A percentile compares a stretch with the other conserved stretches of the same genome.
Conservation (phyloP, 2,888 invertebrate species). For the Coremacera marginata region DNA sequence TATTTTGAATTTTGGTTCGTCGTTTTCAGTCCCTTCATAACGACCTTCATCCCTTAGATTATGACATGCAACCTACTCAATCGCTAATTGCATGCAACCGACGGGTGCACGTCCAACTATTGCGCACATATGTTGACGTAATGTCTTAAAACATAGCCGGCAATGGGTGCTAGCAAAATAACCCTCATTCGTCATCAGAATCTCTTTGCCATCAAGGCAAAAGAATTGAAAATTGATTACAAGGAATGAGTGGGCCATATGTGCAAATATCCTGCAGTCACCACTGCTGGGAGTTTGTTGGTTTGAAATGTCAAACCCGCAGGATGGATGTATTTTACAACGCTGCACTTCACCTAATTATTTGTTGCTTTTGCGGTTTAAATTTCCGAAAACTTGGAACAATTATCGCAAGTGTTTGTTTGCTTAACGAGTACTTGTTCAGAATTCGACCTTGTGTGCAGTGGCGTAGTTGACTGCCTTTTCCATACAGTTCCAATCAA, state of each 20-base stretch:
- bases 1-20: too few species aligned
- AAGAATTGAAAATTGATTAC: constrained; percentile 45
- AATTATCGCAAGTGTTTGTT: constrained; percentile 31
- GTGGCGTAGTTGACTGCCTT: background rate
- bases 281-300: background rate
- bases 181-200: background rate
- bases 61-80: background rate
- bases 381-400: constrained; percentile 19
- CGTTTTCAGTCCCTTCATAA: background rate
- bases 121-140: constrained; percentile 24
- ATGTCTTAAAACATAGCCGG: background rate
- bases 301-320: constrained; percentile 25
- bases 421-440: constrained; percentile 1
- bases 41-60: background rate
- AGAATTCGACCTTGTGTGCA: constrained; percentile 1
- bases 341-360: constrained; percentile 29
- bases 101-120: background rate
- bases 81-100: background rate
- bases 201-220: background rate
- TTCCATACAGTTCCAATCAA: too few species aligned
- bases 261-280: constrained; percentile 42
- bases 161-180: background rate
- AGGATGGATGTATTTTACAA: background rate
- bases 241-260: constrained; percentile 49
- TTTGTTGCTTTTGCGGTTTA: constrained; percentile 35